These are phyloP conservation scores for Petrosia ficiformis DNA, from an alignment of 37 sponge, comb jelly and placozoan species.

Conservation along the genomic window DNA sequence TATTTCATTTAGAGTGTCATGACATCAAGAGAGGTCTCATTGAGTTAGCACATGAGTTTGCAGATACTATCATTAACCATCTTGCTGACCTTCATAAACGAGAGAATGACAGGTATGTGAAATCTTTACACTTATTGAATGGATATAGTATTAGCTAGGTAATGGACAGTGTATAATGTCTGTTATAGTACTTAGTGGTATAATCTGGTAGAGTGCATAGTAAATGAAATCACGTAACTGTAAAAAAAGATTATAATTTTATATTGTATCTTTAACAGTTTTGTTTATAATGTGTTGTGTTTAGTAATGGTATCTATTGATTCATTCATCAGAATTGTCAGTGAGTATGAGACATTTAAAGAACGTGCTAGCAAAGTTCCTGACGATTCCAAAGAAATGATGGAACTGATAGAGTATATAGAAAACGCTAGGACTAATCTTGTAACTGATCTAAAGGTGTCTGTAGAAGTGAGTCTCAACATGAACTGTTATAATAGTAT, in stretches of 20 bases:
- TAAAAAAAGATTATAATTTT: too few species aligned
- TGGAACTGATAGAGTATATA: slow-evolving; percentile 81
- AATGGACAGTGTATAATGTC: background rate
- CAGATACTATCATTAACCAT: slow-evolving; percentile 28
- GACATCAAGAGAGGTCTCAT: slow-evolving; percentile 76
- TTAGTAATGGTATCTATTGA: too few species aligned
- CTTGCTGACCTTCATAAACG: slow-evolving; percentile 57
- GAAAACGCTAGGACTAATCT: slow-evolving; percentile 57
- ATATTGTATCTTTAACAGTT: too few species aligned
- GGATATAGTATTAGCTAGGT: too few species aligned
- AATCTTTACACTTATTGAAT: background rate
- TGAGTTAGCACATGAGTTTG: slow-evolving; percentile 19
- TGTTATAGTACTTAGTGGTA: too few species aligned
- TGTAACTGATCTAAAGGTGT: slow-evolving; percentile 43
- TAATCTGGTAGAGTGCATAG: too few species aligned
- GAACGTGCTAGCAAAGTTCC: slow-evolving; percentile 71
- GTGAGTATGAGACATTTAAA: slow-evolving; percentile 83
- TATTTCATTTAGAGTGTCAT: slow-evolving; percentile 82
- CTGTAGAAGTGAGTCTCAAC: slow-evolving; percentile 31
- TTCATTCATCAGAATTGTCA: slow-evolving; percentile 68
- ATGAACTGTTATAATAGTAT: too few species aligned
- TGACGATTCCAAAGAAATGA: slow-evolving; percentile 88
- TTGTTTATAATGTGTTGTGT: too few species aligned
- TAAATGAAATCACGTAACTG: too few species aligned
- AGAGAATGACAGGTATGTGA: slow-evolving; percentile 72